Percentiles rank a stretch among this genome's conserved stretches.
phyloP scores from a whole-genome alignment of 2,888 invertebrate genomes.

The Nasonia oneida region DNA sequence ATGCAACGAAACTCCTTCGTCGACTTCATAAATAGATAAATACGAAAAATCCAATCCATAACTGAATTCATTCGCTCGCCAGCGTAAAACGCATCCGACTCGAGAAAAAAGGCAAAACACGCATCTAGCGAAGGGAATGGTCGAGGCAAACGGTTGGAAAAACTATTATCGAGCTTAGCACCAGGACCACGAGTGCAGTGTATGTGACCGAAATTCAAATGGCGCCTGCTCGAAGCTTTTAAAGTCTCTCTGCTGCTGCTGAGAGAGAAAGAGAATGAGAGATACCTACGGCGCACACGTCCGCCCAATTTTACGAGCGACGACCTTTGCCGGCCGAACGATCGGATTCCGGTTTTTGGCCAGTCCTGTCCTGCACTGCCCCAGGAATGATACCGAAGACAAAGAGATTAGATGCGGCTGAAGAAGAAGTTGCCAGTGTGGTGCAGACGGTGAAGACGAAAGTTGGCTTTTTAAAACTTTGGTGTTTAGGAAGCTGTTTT shows the following conservation, averaged over 20 bases:
- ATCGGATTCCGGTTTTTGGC: conserved; percentile 36
- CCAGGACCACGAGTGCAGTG: background rate
- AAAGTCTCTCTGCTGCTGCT: background rate
- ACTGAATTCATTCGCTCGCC: too few relatives aligned
- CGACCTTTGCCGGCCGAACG: conserved; percentile 21
- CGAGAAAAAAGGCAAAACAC: background rate
- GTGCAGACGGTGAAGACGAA: background rate
- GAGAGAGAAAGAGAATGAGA: background rate
- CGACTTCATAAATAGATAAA: too few relatives aligned
- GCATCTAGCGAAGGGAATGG: background rate
- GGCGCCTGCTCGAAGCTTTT: background rate
- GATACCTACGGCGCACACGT: background rate
- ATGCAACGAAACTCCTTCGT: background rate
- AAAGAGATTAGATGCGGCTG: conserved; percentile 30
- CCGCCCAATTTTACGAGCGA: conserved; percentile 52
- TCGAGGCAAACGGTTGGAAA: conserved; percentile 26
- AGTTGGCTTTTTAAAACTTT: background rate
- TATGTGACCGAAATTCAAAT: conserved; percentile 27
- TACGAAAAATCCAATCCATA: too few relatives aligned
- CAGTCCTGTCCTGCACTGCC: background rate
- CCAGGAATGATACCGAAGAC: conserved; percentile 3
- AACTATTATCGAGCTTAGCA: conserved; percentile 21
- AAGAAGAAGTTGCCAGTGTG: background rate
- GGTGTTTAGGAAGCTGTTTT: background rate
- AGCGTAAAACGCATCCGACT: background rate